Percentiles rank a stretch among this genome's conserved stretches.
These are phyloP conservation scores for Agrochola lychnidis DNA, from an alignment of 2,888 invertebrate species.

Conservation along the genomic window DNA sequence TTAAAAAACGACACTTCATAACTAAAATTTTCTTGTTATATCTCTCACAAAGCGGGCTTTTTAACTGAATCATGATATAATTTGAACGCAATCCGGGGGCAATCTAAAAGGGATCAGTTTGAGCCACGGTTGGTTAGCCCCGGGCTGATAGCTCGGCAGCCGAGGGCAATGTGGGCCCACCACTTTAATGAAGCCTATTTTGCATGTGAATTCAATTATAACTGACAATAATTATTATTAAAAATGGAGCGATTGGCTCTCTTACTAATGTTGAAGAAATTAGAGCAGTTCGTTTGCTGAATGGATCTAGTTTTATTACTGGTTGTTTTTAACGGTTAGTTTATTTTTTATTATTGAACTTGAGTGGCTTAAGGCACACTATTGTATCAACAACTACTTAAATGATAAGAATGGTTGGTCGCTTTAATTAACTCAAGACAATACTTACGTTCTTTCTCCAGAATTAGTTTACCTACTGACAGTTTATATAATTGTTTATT, in stretches of 20 bases:
- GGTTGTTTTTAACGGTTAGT: background rate
- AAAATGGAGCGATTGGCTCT: slow-evolving; percentile 20
- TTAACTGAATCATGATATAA: slow-evolving; percentile 51
- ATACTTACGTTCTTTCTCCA: too few relatives aligned
- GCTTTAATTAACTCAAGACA: too few relatives aligned
- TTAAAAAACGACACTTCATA: slow-evolving; percentile 3
- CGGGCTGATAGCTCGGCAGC: slow-evolving; percentile 23
- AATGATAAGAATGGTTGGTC: too few relatives aligned
- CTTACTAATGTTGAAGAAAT: background rate
- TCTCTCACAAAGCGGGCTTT: slow-evolving; percentile 33
- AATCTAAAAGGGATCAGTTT: slow-evolving; percentile 61
- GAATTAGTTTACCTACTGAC: too few relatives aligned
- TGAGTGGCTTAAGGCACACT: too few relatives aligned
- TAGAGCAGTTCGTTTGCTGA: background rate
- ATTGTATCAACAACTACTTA: too few relatives aligned
- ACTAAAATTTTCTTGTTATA: background rate
- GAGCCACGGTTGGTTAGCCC: slow-evolving; percentile 41
- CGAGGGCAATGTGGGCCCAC: slow-evolving; percentile 28
- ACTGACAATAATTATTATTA: slow-evolving; percentile 41
- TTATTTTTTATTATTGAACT: too few relatives aligned
- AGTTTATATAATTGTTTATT: too few relatives aligned
- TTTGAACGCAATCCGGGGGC: slow-evolving; percentile 50
- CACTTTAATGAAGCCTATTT: slow-evolving; percentile 51
- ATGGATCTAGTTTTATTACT: background rate
- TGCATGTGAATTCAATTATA: slow-evolving; percentile 51